phyloP scores from a whole-genome alignment of 2,797 vertebrate genomes.

The Rhynchonycteris naso region DNA sequence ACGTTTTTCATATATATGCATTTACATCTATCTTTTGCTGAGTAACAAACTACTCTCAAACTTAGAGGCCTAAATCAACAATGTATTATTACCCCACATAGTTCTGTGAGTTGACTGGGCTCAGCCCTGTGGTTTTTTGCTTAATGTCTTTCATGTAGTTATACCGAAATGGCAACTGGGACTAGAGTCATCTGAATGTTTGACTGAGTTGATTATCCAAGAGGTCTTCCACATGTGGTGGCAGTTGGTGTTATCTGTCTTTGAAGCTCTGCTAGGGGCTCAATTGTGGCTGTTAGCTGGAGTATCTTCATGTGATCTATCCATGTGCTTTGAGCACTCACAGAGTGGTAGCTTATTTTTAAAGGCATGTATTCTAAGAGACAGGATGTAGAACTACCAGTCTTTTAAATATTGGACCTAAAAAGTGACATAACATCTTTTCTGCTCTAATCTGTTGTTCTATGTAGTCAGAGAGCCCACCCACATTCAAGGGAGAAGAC shows the following conservation, averaged over 20 bases:
- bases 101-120: neutral
- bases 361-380: neutral
- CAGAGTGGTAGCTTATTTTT: neutral
- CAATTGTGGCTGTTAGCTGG: no score
- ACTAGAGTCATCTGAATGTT: neutral
- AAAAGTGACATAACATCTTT: neutral
- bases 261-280: neutral
- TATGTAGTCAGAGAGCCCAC: neutral
- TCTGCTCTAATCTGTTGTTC: neutral
- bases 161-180: neutral
- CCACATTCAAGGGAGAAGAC: neutral
- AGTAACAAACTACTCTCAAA: neutral
- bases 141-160: neutral
- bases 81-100: neutral
- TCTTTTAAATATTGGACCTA: neutral
- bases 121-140: neutral
- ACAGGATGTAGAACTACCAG: neutral
- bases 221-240: accelerated
- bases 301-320: neutral
- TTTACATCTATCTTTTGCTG: neutral
- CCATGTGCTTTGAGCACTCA: neutral
- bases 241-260: neutral
- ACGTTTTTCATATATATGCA: neutral
- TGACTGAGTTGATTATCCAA: neutral
- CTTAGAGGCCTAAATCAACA: neutral